These are phyloP conservation scores for Thamnophis elegans DNA, from an alignment of 2,797 vertebrate genomes.

Conservation along the genomic window DNA sequence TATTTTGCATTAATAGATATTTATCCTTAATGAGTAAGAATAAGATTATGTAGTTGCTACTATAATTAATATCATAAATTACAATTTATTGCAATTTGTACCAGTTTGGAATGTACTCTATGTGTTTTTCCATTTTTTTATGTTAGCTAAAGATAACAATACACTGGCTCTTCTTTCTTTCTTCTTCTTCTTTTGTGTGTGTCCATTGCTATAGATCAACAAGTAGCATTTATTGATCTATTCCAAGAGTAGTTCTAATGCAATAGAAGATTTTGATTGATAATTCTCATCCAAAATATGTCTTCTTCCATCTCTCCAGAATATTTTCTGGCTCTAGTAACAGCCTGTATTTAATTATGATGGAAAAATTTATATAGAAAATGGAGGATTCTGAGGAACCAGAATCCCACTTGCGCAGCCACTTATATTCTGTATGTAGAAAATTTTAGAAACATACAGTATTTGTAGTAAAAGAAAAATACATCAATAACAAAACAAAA, in stretches of 20 bases:
- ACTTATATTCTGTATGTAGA: not conserved
- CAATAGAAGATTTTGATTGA: conserved; percentile 61
- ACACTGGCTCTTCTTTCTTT: not conserved
- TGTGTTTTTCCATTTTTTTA: not conserved
- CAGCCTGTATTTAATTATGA: conserved; percentile 15
- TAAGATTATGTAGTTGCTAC: not conserved
- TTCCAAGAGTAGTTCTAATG: conserved; percentile 50
- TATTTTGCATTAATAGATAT: conserved; percentile 42
- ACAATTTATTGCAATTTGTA: not conserved
- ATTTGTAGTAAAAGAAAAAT: not conserved
- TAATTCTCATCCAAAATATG: conserved; percentile 51
- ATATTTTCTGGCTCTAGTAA: conserved; percentile 19
- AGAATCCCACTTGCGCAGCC: conserved; percentile 21
- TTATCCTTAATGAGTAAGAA: conserved; percentile 26
- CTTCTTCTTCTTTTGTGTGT: no score
- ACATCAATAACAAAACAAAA: not conserved
- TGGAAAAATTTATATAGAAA: conserved; percentile 5
- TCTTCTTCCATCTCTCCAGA: conserved; percentile 35
- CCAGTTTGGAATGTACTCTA: not conserved
- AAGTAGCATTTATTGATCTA: conserved; percentile 53
- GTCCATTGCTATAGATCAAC: conserved; percentile 35
- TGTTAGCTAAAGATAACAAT: not conserved
- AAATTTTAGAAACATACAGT: not conserved
- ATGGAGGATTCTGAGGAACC: conserved; percentile 31
- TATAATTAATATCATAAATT: not conserved